A percentile compares a stretch with the other conserved stretches of the same genome.
These are phyloP conservation scores for Ecdyonurus torrentis DNA, from an alignment of 2,888 invertebrate genomes.

Conservation along the genomic window DNA sequence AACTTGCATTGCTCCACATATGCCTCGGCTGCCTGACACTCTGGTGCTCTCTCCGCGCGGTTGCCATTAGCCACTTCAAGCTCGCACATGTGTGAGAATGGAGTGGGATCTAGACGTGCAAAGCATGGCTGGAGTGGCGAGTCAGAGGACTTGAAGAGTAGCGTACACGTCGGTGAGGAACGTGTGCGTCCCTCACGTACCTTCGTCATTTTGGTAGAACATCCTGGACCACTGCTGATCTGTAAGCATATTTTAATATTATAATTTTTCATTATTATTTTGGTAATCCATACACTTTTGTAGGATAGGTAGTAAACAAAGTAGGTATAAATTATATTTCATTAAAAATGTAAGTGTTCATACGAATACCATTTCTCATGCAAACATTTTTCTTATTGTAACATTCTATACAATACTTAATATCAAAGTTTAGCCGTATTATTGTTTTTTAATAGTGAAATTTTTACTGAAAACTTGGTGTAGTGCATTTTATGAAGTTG, in stretches of 20 bases:
- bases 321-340: too few species aligned
- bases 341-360: too few species aligned
- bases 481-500: too few species aligned
- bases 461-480: too few species aligned
- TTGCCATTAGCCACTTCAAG: slow-evolving; percentile 18
- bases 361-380: too few species aligned
- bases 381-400: not conserved
- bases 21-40: slow-evolving; percentile 25
- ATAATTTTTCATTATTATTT: too few species aligned
- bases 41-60: slow-evolving; percentile 17
- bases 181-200: not conserved
- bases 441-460: too few species aligned
- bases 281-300: too few species aligned
- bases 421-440: not conserved
- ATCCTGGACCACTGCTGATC: not conserved
- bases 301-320: too few species aligned
- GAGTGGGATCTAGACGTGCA: slow-evolving; percentile 24
- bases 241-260: too few species aligned
- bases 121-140: slow-evolving; percentile 30
- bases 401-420: not conserved
- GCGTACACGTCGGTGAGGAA: not conserved
- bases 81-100: slow-evolving; percentile 26
- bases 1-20: slow-evolving; percentile 27
- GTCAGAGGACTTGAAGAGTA: not conserved
- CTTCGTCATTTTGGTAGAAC: not conserved